Evolutionary conservation across 2,113 vertebrate genomes (phyloP).

Genomic region (Scatophagus argus): DNA sequence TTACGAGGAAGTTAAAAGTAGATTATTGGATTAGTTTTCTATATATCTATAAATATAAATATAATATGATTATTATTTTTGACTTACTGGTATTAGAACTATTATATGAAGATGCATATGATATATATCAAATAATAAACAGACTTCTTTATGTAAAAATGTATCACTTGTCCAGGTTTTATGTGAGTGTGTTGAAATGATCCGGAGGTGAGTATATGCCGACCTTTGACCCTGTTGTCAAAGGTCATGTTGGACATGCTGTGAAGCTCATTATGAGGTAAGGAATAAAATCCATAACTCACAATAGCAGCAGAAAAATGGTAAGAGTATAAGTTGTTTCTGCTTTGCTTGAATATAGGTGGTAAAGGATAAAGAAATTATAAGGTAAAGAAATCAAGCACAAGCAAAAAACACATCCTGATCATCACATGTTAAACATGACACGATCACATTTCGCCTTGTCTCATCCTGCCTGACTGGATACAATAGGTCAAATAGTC

Average conservation of each 20-base stretch:
- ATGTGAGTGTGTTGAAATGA: constrained; percentile 20
- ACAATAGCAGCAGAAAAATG: background rate
- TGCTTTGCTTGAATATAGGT: background rate
- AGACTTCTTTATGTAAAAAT: constrained; percentile 82
- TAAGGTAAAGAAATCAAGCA: background rate
- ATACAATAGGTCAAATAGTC: constrained; percentile 48
- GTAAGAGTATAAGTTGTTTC: background rate
- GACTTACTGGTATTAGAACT: constrained; percentile 84
- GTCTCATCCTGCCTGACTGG: constrained; percentile 11
- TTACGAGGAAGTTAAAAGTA: constrained; percentile 83
- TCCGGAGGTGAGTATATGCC: background rate
- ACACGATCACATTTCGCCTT: background rate
- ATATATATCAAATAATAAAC: constrained; percentile 84
- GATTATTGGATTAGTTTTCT: constrained; percentile 87
- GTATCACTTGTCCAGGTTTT: constrained; percentile 44
- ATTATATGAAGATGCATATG: constrained; percentile 84
- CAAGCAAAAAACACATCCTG: background rate
- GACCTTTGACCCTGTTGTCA: constrained; percentile 17
- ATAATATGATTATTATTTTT: constrained; percentile 87
- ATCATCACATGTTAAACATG: background rate
- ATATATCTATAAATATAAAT: constrained; percentile 80
- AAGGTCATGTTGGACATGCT: background rate
- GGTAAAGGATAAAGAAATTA: background rate
- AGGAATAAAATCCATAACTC: constrained; percentile 1
- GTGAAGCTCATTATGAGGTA: background rate